Conservation (phyloP, 2,113 vertebrate genomes). For the Uropsilus gracilis region DNA sequence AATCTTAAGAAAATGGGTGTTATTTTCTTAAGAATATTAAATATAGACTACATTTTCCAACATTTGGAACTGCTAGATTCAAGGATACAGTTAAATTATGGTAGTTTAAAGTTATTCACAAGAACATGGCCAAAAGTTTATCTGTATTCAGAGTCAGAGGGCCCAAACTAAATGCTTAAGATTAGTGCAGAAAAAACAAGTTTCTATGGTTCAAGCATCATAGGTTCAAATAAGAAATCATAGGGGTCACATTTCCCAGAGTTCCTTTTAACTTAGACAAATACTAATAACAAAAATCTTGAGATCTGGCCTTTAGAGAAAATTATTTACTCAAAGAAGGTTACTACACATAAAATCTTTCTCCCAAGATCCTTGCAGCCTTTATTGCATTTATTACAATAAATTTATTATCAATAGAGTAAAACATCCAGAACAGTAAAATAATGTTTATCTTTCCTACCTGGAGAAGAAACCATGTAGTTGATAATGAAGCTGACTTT, state of each 20-base stretch:
- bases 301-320: neutral
- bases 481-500: neutral
- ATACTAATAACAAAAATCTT: slow-evolving; percentile 15
- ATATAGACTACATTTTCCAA: neutral
- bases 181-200: neutral
- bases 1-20: neutral
- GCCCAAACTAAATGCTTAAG: neutral
- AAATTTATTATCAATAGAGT: neutral
- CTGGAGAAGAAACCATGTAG: neutral
- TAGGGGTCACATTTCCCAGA: neutral
- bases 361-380: neutral
- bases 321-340: neutral
- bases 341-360: neutral
- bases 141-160: neutral
- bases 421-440: neutral
- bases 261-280: neutral
- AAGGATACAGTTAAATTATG: neutral
- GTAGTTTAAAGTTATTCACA: neutral
- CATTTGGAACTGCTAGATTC: neutral
- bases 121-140: neutral
- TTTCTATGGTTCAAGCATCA: neutral
- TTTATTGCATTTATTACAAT: neutral
- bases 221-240: slow-evolving; percentile 19
- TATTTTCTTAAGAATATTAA: slow-evolving; percentile 4
- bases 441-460: neutral